Base-by-base conservation (phyloP, 2,113 vertebrate genomes). In the Nicator chloris region DNA sequence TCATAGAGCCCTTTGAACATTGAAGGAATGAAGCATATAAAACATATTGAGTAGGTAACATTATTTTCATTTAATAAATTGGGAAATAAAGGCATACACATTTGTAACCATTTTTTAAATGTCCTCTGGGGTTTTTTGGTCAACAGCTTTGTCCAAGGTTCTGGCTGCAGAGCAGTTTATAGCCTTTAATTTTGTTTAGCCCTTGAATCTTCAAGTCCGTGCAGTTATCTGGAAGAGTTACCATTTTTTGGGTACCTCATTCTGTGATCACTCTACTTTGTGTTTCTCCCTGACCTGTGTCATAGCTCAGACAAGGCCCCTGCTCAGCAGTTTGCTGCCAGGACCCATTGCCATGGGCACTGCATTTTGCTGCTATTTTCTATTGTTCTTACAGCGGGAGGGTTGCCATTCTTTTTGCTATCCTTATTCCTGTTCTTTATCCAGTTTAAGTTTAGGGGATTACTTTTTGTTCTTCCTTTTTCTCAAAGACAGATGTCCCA, bases 41-140 rank as follows among this genome's bases (percentile, higher is more conserved):
- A 90, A 70, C 44, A 44, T 39, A 81, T 26, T 15, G 33, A 54
- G 23, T 75, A 50, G 13, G 7, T 54, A 78, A 86, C 11, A 20
- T 24, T 33, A 31, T 82, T 76, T 85, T 75, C 8, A 47, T 53
- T 75, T 71, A 71, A 63, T 53, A 92, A 53, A 66, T 51, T 23
- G 18, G 15, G 23, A 90, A 87, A 65, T 50, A 17, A 90, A 91
- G 35, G 13, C 60, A 50, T 66, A 81, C 6, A 54, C 47, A 45
- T 78, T 47, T 87, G 7, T 81, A 82, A 57, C 11, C 0, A 12
- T 39, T 69, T 93, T 76, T 73, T 1, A 77, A 37, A 65, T 45
- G 24, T 40, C 35, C 12, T 35, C 7, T 69, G 68, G 17, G 6
- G 0, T 2, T 28, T 6, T 65, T 4, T 1, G 23, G 33, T 13